A percentile compares a stretch with the other conserved stretches of the same genome.
Conservation (phyloP, 2,797 vertebrate species). For the Chanos chanos region DNA sequence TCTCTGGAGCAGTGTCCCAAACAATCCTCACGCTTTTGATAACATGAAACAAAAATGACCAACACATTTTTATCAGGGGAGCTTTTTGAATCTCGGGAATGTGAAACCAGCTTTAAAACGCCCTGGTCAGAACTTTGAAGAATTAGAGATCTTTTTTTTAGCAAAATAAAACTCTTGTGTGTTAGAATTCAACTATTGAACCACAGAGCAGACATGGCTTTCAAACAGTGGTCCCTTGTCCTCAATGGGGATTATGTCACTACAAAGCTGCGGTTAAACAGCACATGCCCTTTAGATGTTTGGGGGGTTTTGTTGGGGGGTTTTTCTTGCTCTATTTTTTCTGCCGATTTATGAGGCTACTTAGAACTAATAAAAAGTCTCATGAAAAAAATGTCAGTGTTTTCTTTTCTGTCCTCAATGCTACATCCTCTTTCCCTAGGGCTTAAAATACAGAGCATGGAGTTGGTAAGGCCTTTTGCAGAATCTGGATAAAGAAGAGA, state of each 20-base stretch:
- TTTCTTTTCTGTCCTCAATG: no score
- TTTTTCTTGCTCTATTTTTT: no score
- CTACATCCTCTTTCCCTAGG: no score
- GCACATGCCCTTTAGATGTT: conserved; percentile 32
- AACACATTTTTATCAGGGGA: conserved; percentile 57
- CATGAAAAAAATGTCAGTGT: no score
- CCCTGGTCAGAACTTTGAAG: conserved; percentile 54
- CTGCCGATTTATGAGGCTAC: no score
- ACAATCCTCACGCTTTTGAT: conserved; percentile 55
- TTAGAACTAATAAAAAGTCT: no score
- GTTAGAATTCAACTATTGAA: conserved; percentile 60
- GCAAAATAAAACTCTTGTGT: conserved; percentile 51
- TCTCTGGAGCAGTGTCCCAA: conserved; percentile 42
- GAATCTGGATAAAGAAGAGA: no score
- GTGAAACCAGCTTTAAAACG: conserved; percentile 65
- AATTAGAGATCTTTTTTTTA: conserved; percentile 65
- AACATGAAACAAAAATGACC: conserved; percentile 56
- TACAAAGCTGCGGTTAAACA: conserved; percentile 51
- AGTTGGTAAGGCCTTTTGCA: no score
- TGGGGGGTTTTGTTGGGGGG: no score
- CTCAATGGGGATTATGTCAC: conserved; percentile 59
- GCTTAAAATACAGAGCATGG: no score
- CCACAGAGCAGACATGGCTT: conserved; percentile 45
- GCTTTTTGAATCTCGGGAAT: conserved; percentile 60
- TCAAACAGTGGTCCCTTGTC: conserved; percentile 32